These are phyloP conservation scores for Helicorthomorpha holstii DNA, from an alignment of 1,140 invertebrate species.

Conservation along the genomic window DNA sequence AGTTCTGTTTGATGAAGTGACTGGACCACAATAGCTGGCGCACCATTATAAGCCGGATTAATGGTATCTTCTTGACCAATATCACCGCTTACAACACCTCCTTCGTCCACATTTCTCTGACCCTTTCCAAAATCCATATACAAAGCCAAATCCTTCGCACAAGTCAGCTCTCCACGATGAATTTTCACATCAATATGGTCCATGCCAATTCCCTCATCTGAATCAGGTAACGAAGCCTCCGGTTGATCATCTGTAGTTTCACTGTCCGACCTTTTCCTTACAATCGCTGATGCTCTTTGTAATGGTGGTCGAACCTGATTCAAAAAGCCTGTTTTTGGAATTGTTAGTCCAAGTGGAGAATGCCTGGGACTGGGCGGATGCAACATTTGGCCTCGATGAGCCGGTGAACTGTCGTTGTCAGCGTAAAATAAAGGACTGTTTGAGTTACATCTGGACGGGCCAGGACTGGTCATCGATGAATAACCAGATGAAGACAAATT, in stretches of 20 bases:
- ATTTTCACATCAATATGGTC: constrained; percentile 27
- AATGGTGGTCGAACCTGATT: neutral
- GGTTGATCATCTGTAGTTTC: constrained; percentile 44
- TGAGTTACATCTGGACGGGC: constrained; percentile 52
- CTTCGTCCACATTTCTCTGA: constrained; percentile 7
- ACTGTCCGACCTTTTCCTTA: neutral
- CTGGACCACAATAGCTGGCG: constrained; percentile 41
- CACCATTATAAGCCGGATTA: constrained; percentile 13
- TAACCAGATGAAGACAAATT: constrained; percentile 67
- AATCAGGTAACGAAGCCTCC: constrained; percentile 27
- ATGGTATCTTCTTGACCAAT: constrained; percentile 7
- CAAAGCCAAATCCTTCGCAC: constrained; percentile 43
- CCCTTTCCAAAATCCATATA: constrained; percentile 29
- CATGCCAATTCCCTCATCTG: constrained; percentile 45
- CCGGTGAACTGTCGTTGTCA: constrained; percentile 32
- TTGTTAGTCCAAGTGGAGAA: neutral
- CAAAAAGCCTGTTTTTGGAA: constrained; percentile 9
- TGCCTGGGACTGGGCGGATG: constrained; percentile 27
- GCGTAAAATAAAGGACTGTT: constrained; percentile 52
- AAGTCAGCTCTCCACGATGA: constrained; percentile 39
- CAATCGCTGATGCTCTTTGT: neutral
- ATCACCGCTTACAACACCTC: constrained; percentile 9
- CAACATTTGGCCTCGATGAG: neutral
- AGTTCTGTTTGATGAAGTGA: constrained; percentile 9
- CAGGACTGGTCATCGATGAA: constrained; percentile 59